phyloP scores from a whole-genome alignment of 92 coral and sea anemone species.

The Phenganax stokvisi region DNA sequence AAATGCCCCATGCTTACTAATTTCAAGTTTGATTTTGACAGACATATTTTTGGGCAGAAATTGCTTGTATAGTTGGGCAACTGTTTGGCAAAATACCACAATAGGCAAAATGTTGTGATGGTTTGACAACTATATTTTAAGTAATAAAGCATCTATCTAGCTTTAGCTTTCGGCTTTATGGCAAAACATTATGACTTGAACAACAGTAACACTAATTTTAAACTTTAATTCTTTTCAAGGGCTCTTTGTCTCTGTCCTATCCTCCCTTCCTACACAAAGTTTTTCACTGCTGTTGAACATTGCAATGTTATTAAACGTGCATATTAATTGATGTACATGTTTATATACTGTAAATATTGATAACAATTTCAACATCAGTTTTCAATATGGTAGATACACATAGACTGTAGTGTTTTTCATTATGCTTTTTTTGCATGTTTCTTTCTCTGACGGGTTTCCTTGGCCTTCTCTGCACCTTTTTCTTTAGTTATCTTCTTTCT shows the following conservation, averaged over 20 bases:
- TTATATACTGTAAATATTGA: background rate
- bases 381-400: background rate
- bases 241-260: background rate
- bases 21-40: slow-evolving; percentile 11
- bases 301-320: background rate
- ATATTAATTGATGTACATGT: background rate
- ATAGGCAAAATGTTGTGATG: background rate
- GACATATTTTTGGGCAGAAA: background rate
- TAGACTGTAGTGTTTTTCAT: slow-evolving; percentile 10
- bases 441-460: slow-evolving; percentile 45
- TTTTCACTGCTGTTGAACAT: no score
- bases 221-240: background rate
- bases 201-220: background rate
- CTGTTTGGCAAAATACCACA: background rate
- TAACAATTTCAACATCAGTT: slow-evolving; percentile 9
- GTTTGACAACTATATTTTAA: background rate
- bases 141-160: no score
- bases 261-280: background rate
- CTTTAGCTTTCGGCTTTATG: background rate
- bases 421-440: slow-evolving; percentile 27
- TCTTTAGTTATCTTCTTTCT: slow-evolving; percentile 35
- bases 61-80: background rate
- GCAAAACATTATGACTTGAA: background rate
- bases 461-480: slow-evolving; percentile 49
- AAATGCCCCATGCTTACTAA: background rate